Evolutionary conservation across 2,888 invertebrate species (phyloP), one percentile per base, ranked within the genome.

Genomic region (Sinodicranocentrus sp.): DNA sequence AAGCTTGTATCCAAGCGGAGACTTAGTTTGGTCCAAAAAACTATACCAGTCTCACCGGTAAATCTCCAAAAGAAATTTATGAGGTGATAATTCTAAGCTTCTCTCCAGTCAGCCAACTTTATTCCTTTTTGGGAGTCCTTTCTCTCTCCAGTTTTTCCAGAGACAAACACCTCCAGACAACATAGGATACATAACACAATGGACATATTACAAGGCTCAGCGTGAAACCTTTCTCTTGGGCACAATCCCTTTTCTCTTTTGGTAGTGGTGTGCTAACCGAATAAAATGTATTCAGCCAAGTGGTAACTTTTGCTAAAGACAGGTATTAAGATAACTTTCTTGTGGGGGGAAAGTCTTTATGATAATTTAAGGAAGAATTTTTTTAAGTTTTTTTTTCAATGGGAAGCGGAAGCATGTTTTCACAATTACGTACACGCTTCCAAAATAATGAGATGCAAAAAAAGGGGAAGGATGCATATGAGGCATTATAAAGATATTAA

Each of bases 11-110:
- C 61, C 48, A 61, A 44, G 23, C 39, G 44, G 25, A 52, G 17
- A 3, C 33, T 10, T 3, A 33, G 33, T 10, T 10, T 10, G 33
- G 33, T 6, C 33, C 33, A n/a, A 65, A 17, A 44, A 65, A n/a
- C 10, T 33, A 33, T 33, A 33, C 33, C 33, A 33, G 33, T 10
- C 10, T 33, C 78, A 70, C 78, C 70, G 78, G 70, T 78, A 78
- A 84, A 84, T 84, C 72, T 78, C 67, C 82, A 52, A 67, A 85
- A 82, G 79, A 84, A 86, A 87, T 87, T 87, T 87, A 87, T 85
- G 87, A 86, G 87, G 86, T 86, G 87, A 87, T 86, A 87, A 87
- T 85, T 78, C 78, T 78, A 78, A 78, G 78, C 83, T 82, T 84
- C 76, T 68, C 59, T 75, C 75, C 75, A 72, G 79, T 78, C 73